Evolutionary conservation across 2,797 vertebrate genomes (phyloP), one percentile per base, ranked within the genome.

Genomic region (Ficedula albicollis): DNA sequence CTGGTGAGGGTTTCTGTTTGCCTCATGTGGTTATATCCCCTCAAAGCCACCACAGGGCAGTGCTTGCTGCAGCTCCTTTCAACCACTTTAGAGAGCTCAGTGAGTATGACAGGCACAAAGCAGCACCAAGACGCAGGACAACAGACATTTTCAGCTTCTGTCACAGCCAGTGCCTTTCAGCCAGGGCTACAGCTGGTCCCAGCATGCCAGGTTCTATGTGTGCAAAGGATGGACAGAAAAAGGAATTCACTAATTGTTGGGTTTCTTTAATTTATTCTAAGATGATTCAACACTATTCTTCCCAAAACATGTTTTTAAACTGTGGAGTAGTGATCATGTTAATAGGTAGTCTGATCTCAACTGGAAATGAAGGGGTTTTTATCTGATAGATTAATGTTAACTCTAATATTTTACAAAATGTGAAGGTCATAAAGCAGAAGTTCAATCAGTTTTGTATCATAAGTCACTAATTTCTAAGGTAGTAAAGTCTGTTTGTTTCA

Each of bases 131-230:
- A 69, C 23, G 6, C 15, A 49, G 26, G 26, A 41, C 21, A 62
- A 30, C 0, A 30, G 27, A 49, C 34, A 44, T 30, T 52, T 78
- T 88, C 59, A 52, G 2, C 21, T 39, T 63, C 41, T 5, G 1
- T 67, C 59, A 58, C 5, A 60, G 5, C 9, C 6, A 38, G 13
- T 25, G 22, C 11, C 5, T n/a, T 69, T 29, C 32, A 32, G 27
- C 16, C 41, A 63, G 59, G 46, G 26, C 14, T n/a, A 9, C 2
- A 3, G 16, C 34, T 63, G 15, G 29, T 41, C 30, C 10, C 9
- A n/a, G 46, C 13, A 21, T 44, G 15, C 11, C 56, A 60, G 34
- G 41, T n/a, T 25, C 36, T 63, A 19, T 0, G 0, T 22, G 6
- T 32, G 6, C 21, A 49, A 86, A 54, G 15, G 20, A 74, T 29